Percentiles rank a stretch among this genome's conserved stretches.
phyloP scores from a whole-genome alignment of 2,797 vertebrate genomes.

The Allobates femoralis region DNA sequence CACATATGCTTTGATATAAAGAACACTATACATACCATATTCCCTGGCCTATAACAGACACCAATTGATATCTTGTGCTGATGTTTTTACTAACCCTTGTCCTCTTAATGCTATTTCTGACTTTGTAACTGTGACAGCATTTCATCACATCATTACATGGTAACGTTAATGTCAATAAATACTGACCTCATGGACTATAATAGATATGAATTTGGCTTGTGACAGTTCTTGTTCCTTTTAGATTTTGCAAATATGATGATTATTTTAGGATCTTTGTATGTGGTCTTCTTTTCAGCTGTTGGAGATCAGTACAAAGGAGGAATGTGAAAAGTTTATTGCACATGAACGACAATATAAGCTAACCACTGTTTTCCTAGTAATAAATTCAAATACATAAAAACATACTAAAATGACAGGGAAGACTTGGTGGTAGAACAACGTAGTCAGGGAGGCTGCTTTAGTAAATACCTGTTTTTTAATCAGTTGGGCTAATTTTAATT shows the following conservation, averaged over 20 bases:
- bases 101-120: constrained; percentile 71
- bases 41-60: constrained; percentile 57
- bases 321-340: constrained; percentile 10
- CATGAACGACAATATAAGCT: neutral
- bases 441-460: neutral
- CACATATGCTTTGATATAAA: constrained; percentile 68
- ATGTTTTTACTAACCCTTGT: constrained; percentile 67
- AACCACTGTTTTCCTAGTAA: neutral
- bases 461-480: neutral
- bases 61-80: constrained; percentile 58
- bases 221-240: constrained; percentile 3
- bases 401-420: neutral
- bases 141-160: constrained; percentile 68
- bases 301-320: neutral
- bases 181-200: constrained; percentile 65
- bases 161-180: constrained; percentile 56
- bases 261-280: constrained; percentile 24
- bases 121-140: constrained; percentile 66
- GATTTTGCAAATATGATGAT: neutral
- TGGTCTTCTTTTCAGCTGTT: constrained; percentile 2
- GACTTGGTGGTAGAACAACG: neutral
- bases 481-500: neutral
- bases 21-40: constrained; percentile 67
- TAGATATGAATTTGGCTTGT: constrained; percentile 45
- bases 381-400: neutral